Evolutionary conservation across 2,888 invertebrate species (phyloP).

Genomic region (Syrista parreyssii): DNA sequence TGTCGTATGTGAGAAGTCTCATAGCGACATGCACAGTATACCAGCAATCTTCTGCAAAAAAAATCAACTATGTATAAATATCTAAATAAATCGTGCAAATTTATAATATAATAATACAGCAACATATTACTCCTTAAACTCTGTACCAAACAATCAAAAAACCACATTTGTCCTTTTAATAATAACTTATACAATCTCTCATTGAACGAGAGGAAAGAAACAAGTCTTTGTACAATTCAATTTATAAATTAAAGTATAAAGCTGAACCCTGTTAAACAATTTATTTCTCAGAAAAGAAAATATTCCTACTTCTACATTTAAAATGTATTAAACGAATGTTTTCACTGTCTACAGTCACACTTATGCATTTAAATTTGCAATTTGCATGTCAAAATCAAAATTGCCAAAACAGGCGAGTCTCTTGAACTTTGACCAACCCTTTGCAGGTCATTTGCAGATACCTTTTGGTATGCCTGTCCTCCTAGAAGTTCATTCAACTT

Average conservation of each 20-base stretch:
- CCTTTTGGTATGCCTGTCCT: background rate
- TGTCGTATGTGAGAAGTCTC: slow-evolving; percentile 4
- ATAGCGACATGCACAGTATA: background rate
- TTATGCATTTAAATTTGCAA: background rate
- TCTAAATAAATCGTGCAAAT: no score
- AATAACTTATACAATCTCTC: no score
- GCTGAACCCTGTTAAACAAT: background rate
- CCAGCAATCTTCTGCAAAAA: background rate
- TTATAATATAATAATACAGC: no score
- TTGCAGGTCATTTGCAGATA: background rate
- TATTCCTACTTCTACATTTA: background rate
- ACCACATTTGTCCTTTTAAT: background rate
- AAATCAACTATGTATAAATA: background rate
- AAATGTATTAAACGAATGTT: background rate
- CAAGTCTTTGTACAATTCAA: no score
- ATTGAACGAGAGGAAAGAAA: no score
- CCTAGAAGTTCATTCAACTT: background rate
- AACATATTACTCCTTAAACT: no score
- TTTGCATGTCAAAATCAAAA: background rate
- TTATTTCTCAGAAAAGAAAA: background rate
- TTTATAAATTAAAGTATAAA: no score
- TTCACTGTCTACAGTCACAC: background rate
- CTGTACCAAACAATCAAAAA: background rate
- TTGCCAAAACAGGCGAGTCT: background rate
- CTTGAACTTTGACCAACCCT: background rate